Evolutionary conservation across 1,140 invertebrate genomes (phyloP), one percentile per base, ranked within the genome.

Genomic region (Antheraea pernyi): DNA sequence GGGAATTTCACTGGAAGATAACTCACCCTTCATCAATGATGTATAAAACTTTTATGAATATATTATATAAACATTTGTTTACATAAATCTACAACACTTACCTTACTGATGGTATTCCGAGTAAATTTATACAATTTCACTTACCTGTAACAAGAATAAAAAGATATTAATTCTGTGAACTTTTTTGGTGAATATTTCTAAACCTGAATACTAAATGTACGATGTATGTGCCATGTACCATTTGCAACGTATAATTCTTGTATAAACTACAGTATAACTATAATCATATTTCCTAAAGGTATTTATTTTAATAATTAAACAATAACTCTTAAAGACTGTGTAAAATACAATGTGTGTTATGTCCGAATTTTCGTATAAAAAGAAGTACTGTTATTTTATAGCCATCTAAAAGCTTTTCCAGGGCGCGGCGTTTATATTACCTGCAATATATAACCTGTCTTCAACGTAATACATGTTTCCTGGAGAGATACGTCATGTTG

Each of bases 401-500:
- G 69, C 58, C 30, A 30, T 60, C 71, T 73, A 68, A 74, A 75
- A 73, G 75, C 73, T 76, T 76, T 66, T 73, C 11, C 62, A 62
- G 67, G 70, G 68, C 77, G 75, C 72, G 75, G 72, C 69, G 74
- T 72, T 72, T 62, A 72, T 68, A 74, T 76, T 78, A 74, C 70
- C 72, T 70, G 74, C 71, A 66, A 80, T 78, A 76, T 76, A 76
- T 76, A 78, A 75, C 76, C 78, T 78, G 76, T 76, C 75, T 78
- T 77, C 76, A 64, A 65, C 77, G 73, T 71, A 74, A 74, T 76
- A 81, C 76, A 79, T 75, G 70, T 82, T 82, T 83, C 81, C 79
- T 80, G 72, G 67, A 69, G 69, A 81, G 78, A 84, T 83, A 80
- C 75, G 77, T 83, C 79, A 81, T 78, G 76, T 74, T 73, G 76